These are phyloP conservation scores for Ormia ochracea DNA, from an alignment of 2,888 invertebrate species.

Conservation along the genomic window DNA sequence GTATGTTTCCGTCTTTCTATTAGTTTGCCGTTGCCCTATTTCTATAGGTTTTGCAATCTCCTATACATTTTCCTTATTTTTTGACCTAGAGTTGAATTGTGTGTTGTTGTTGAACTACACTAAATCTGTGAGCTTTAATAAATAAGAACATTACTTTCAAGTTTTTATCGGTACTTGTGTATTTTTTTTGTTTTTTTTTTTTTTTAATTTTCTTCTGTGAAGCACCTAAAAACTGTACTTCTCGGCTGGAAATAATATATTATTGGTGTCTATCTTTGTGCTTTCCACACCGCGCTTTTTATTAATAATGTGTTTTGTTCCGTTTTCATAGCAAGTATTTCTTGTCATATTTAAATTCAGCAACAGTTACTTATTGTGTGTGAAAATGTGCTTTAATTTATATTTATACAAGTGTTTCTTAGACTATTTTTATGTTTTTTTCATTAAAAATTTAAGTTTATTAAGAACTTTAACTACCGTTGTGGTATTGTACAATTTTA, in stretches of 20 bases:
- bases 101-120: background rate
- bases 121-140: slow-evolving; percentile 5
- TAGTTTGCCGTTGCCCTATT: background rate
- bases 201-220: background rate
- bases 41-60: background rate
- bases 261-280: background rate
- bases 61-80: background rate
- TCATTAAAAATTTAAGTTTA: background rate
- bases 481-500: background rate
- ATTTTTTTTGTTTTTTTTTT: background rate
- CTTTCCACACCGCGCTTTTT: background rate
- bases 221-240: slow-evolving; percentile 2
- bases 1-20: background rate
- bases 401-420: slow-evolving; percentile 48
- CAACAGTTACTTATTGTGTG: slow-evolving; percentile 55
- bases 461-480: slow-evolving; percentile 11
- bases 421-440: background rate
- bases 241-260: slow-evolving; percentile 1
- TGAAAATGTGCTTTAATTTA: slow-evolving; percentile 47
- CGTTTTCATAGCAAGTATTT: slow-evolving; percentile 1
- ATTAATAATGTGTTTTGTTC: background rate
- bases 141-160: background rate
- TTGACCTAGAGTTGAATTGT: slow-evolving; percentile 43
- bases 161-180: too few relatives aligned
- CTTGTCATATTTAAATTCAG: slow-evolving; percentile 46